phyloP scores from a whole-genome alignment of 2,113 vertebrate species.

The Pheucticus melanocephalus region DNA sequence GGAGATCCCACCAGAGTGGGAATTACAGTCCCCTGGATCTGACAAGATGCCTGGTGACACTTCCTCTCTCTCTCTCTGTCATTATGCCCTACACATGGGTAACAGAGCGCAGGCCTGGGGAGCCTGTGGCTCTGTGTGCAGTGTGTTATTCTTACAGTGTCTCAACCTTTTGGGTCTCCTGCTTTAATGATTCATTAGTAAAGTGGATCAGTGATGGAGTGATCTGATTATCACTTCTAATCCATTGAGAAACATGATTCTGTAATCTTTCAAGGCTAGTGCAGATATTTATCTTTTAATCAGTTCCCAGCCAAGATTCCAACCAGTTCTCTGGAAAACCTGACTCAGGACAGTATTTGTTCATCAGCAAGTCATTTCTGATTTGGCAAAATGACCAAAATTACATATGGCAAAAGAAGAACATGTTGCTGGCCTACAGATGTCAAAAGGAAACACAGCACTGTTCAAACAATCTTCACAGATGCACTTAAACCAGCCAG shows the following conservation, averaged over 20 bases:
- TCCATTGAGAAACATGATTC: not conserved
- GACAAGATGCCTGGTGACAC: not conserved
- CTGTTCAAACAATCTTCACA: not conserved
- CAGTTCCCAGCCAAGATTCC: not conserved
- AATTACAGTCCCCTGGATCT: not conserved
- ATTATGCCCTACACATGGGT: accelerated
- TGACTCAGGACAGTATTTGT: not conserved
- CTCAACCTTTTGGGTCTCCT: not conserved
- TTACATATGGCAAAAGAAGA: not conserved
- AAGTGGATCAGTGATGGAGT: not conserved
- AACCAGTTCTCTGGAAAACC: not conserved
- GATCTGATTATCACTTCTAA: not conserved
- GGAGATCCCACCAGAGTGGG: not conserved
- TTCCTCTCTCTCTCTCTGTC: not conserved
- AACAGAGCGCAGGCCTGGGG: not conserved
- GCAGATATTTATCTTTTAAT: not conserved
- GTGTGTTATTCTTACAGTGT: not conserved
- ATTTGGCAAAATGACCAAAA: not conserved
- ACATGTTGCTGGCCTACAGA: not conserved
- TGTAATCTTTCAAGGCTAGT: not conserved
- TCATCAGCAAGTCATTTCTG: not conserved
- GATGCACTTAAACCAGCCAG: not conserved
- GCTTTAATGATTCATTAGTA: not conserved
- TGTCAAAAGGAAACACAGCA: not conserved
- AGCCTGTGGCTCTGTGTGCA: not conserved